These are phyloP conservation scores for Theodoxus fluviatilis DNA, from an alignment of 2,888 invertebrate genomes.

Conservation along the genomic window DNA sequence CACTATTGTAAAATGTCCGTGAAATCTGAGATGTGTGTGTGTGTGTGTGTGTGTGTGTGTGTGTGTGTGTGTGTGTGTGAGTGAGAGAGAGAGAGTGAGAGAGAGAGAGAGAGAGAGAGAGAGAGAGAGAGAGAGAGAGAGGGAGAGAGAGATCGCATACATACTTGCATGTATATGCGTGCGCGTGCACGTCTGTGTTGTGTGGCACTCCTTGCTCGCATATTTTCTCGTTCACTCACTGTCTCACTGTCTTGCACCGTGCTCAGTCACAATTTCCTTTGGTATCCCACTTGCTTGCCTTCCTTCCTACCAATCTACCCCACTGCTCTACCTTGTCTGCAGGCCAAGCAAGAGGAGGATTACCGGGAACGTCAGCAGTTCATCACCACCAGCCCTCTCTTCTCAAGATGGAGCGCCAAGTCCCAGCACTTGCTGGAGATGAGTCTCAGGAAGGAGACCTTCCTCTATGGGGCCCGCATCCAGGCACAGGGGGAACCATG, in stretches of 20 bases:
- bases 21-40: slow-evolving; percentile 1
- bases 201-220: background rate
- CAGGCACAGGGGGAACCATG: slow-evolving; percentile 55
- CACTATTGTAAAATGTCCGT: no score
- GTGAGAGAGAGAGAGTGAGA: background rate
- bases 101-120: slow-evolving; percentile 19
- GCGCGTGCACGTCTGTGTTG: background rate
- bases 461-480: slow-evolving; percentile 49
- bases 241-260: no score
- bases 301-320: background rate
- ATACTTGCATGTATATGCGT: background rate
- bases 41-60: slow-evolving; percentile 6
- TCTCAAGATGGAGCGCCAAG: slow-evolving; percentile 52
- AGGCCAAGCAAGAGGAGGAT: slow-evolving; percentile 57
- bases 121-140: background rate
- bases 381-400: slow-evolving; percentile 47
- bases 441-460: slow-evolving; percentile 55
- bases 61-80: background rate
- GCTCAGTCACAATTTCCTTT: no score
- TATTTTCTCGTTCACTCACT: no score
- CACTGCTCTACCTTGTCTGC: background rate
- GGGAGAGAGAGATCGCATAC: background rate
- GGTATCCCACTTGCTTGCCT: background rate
- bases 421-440: slow-evolving; percentile 55
- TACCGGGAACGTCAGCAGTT: slow-evolving; percentile 52